A percentile compares a stretch with the other conserved stretches of the same genome.
Evolutionary conservation across 2,797 vertebrate species (phyloP).

Genomic region (Coranthus polyacanthus): DNA sequence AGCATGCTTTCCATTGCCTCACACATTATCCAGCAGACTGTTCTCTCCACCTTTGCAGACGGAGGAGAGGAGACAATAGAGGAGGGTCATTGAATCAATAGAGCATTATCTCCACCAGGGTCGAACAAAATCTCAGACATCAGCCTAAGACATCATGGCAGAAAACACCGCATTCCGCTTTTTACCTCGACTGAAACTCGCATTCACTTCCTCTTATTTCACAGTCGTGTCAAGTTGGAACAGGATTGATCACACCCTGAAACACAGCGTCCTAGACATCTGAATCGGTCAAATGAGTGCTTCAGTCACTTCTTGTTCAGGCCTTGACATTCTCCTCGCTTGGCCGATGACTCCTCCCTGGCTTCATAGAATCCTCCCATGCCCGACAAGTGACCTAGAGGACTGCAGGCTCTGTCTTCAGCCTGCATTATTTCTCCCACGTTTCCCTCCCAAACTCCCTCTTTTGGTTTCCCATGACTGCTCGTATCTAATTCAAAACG

Average conservation of each 20-base stretch:
- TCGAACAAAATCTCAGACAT: background rate
- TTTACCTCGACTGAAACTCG: background rate
- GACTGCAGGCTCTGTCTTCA: slow-evolving; percentile 29
- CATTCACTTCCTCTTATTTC: background rate
- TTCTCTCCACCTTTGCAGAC: background rate
- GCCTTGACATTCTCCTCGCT: background rate
- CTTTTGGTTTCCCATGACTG: slow-evolving; percentile 24
- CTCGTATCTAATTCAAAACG: slow-evolving; percentile 44
- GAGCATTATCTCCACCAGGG: background rate
- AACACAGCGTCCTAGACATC: background rate
- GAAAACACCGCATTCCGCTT: background rate
- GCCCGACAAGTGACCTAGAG: slow-evolving; percentile 47
- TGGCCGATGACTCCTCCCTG: slow-evolving; percentile 1
- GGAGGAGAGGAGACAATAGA: background rate
- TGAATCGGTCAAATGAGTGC: background rate
- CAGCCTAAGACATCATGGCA: background rate
- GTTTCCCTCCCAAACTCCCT: slow-evolving; percentile 9
- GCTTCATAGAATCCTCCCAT: slow-evolving; percentile 22
- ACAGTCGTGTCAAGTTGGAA: slow-evolving; percentile 4
- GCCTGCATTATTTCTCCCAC: slow-evolving; percentile 25
- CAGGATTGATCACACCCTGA: too few species aligned
- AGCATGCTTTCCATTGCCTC: slow-evolving; percentile 1
- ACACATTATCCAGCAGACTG: slow-evolving; percentile 7
- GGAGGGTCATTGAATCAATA: background rate
- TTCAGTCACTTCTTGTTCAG: background rate